phyloP scores from a whole-genome alignment of 1,140 invertebrate species.

The Myzus persicae region DNA sequence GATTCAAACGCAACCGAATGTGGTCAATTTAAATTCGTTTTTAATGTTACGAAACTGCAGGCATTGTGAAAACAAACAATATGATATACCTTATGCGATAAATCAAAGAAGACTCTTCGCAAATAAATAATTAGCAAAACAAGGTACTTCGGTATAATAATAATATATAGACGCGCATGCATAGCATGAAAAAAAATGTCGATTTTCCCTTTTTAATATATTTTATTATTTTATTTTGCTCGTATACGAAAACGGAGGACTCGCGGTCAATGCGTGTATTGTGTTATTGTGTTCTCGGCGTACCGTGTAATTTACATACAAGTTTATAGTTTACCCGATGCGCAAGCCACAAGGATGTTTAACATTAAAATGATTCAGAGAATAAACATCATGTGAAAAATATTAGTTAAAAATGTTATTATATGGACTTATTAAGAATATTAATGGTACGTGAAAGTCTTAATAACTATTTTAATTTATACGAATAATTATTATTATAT shows the following conservation, averaged over 20 bases:
- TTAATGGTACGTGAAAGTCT: constrained; percentile 6
- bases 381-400: not conserved
- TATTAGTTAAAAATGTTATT: constrained; percentile 19
- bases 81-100: not conserved
- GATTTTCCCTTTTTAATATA: constrained; percentile 22
- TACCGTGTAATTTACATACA: constrained; percentile 25
- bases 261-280: not conserved
- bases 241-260: not conserved
- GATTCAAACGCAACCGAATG: not conserved
- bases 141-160: not conserved
- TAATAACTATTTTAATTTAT: constrained; percentile 19
- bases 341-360: not conserved
- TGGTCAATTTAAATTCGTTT: constrained; percentile 32
- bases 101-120: not conserved
- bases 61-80: not conserved
- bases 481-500: constrained; percentile 2
- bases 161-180: not conserved
- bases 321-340: constrained; percentile 19
- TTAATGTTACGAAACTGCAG: constrained; percentile 26
- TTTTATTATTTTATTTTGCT: not conserved
- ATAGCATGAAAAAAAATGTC: not conserved
- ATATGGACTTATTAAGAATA: not conserved
- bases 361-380: not conserved
- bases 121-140: constrained; percentile 12
- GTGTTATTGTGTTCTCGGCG: constrained; percentile 24